phyloP scores from a whole-genome alignment of 2,888 invertebrate species.

The Agonopterix heracliana region DNA sequence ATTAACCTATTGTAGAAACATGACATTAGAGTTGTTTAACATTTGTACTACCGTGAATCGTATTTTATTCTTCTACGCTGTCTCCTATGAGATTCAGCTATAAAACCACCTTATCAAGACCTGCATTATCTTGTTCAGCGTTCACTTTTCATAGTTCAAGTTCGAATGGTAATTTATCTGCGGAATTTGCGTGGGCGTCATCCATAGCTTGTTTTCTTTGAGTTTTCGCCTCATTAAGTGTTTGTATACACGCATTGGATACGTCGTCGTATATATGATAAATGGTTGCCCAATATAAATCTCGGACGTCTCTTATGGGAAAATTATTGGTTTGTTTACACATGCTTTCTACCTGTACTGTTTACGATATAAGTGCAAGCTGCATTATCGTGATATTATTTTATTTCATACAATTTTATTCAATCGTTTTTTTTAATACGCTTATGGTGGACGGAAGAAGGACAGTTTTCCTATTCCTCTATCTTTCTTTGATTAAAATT shows the following conservation, averaged over 20 bases:
- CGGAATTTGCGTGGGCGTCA: constrained; percentile 55
- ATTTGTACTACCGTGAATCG: too few relatives aligned
- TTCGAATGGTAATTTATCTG: constrained; percentile 16
- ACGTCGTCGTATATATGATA: constrained; percentile 44
- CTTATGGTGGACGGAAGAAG: not conserved
- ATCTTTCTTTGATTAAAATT: too few relatives aligned
- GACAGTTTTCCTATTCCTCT: too few relatives aligned
- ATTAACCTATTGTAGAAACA: too few relatives aligned
- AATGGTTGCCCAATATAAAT: constrained; percentile 55
- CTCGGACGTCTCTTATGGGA: constrained; percentile 44
- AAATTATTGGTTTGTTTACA: constrained; percentile 46
- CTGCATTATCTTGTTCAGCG: not conserved
- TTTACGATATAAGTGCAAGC: constrained; percentile 5
- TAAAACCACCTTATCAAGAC: constrained; percentile 1
- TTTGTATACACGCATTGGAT: constrained; percentile 60
- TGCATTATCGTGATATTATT: constrained; percentile 3
- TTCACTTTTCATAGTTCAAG: constrained; percentile 9
- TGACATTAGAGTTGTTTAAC: too few relatives aligned
- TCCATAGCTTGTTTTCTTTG: constrained; percentile 53
- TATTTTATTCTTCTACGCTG: too few relatives aligned
- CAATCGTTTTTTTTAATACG: not conserved
- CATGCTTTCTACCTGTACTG: constrained; percentile 13
- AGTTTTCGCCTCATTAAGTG: constrained; percentile 65
- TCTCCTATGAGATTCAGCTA: not conserved
- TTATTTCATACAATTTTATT: not conserved